A percentile compares a stretch with the other conserved stretches of the same genome.
Conservation (phyloP, 1,140 invertebrate species). For the Heliconius himera region DNA sequence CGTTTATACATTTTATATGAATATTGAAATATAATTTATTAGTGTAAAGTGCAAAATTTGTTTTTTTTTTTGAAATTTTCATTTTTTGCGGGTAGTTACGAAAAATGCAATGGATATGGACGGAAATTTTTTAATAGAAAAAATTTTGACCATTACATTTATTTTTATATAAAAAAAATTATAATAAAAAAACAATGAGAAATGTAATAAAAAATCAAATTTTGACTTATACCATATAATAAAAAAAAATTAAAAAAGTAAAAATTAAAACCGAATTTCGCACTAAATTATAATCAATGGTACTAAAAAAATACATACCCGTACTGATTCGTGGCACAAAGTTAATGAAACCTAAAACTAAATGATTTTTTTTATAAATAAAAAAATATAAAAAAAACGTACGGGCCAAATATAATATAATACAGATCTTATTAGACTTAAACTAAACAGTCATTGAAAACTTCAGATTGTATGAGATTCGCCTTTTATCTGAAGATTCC, state of each 20-base stretch:
- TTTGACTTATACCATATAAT: background rate
- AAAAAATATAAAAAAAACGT: constrained; percentile 47
- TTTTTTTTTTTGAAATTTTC: background rate
- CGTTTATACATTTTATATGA: constrained; percentile 30
- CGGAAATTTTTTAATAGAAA: constrained; percentile 25
- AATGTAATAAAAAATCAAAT: constrained; percentile 10
- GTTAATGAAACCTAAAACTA: constrained; percentile 45
- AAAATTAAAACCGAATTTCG: background rate
- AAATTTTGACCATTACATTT: background rate
- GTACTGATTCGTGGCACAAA: constrained; percentile 70
- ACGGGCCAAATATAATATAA: constrained; percentile 54
- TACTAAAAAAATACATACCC: constrained; percentile 49
- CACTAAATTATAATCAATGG: constrained; percentile 13
- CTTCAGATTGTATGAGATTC: constrained; percentile 77
- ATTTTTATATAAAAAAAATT: background rate
- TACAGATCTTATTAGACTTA: constrained; percentile 69
- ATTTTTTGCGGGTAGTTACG: background rate
- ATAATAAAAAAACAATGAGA: constrained; percentile 17
- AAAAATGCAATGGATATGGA: constrained; percentile 31
- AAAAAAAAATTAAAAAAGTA: background rate
- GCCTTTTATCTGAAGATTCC: constrained; percentile 71
- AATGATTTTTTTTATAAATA: constrained; percentile 32
- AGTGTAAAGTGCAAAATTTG: constrained; percentile 6
- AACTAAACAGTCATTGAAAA: constrained; percentile 72
- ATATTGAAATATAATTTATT: constrained; percentile 2